phyloP scores from a whole-genome alignment of 1,140 invertebrate genomes.

The Lepidurus packardi region DNA sequence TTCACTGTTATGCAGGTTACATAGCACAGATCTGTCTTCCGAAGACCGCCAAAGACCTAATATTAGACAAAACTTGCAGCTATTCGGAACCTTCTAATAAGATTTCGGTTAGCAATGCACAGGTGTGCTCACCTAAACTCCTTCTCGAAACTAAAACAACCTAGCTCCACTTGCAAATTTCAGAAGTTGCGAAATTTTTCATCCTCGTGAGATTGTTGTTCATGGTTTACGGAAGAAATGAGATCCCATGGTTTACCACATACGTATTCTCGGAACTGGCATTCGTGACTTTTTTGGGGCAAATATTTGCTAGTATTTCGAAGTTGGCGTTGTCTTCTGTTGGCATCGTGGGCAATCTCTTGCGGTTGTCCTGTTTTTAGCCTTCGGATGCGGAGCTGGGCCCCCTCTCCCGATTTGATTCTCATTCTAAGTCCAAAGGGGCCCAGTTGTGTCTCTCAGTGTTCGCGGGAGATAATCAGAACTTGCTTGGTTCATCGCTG shows the following conservation, averaged over 20 bases:
- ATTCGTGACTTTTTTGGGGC: neutral
- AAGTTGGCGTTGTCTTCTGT: neutral
- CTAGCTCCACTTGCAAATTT: neutral
- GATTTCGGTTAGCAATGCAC: slow-evolving; percentile 8
- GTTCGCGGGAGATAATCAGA: neutral
- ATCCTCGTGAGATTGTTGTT: no score
- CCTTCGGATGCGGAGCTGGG: slow-evolving; percentile 16
- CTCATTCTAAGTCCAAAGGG: slow-evolving; percentile 14
- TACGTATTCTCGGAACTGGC: neutral
- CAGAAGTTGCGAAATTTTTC: no score
- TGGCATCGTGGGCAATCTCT: neutral
- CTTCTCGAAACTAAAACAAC: neutral
- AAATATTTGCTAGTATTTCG: slow-evolving; percentile 15
- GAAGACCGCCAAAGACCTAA: neutral
- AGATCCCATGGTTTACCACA: no score
- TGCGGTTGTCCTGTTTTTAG: slow-evolving; percentile 19
- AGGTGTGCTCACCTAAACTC: neutral
- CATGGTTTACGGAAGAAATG: no score
- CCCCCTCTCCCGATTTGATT: slow-evolving; percentile 6
- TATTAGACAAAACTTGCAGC: slow-evolving; percentile 2
- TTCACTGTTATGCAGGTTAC: neutral
- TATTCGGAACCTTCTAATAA: neutral
- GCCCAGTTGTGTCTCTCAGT: slow-evolving; percentile 6
- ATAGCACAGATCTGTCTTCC: neutral
- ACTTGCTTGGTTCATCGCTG: neutral